These are phyloP conservation scores for Dasypogon diadema DNA, from an alignment of 2,888 invertebrate species.

Conservation along the genomic window DNA sequence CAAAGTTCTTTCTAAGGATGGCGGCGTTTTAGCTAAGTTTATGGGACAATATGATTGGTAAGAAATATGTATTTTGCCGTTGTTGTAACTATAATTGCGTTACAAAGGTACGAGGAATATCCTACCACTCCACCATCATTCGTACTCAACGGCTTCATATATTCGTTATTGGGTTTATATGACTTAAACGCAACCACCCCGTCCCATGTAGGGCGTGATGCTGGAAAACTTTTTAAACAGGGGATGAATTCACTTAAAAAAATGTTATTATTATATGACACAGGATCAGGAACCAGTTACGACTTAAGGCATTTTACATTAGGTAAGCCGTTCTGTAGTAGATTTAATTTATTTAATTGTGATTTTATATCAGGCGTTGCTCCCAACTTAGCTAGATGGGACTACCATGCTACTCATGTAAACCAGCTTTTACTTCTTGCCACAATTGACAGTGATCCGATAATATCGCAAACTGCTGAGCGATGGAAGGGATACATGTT, in stretches of 20 bases:
- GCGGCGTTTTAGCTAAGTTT: constrained; percentile 88
- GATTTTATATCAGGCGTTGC: constrained; percentile 73
- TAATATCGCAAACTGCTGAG: constrained; percentile 86
- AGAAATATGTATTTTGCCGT: no score
- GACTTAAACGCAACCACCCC: constrained; percentile 89
- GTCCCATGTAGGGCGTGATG: constrained; percentile 77
- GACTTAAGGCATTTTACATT: constrained; percentile 94
- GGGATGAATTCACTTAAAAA: constrained; percentile 89
- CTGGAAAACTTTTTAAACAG: constrained; percentile 82
- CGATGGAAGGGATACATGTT: constrained; percentile 96
- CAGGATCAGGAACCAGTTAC: constrained; percentile 95
- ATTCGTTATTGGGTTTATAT: constrained; percentile 94
- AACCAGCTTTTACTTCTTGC: constrained; percentile 92
- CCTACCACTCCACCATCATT: constrained; percentile 95
- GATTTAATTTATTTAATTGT: no score
- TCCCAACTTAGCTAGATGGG: constrained; percentile 97
- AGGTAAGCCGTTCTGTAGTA: constrained; percentile 66
- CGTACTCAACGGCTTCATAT: constrained; percentile 98
- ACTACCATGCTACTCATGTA: constrained; percentile 98
- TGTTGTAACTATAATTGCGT: neutral
- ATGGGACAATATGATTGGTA: constrained; percentile 90
- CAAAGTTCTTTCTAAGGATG: constrained; percentile 77
- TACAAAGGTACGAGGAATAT: constrained; percentile 93
- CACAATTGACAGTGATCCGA: constrained; percentile 85
- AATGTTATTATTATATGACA: constrained; percentile 92